Conservation (phyloP, 2,888 invertebrate species). For the Melanostoma scalare region DNA sequence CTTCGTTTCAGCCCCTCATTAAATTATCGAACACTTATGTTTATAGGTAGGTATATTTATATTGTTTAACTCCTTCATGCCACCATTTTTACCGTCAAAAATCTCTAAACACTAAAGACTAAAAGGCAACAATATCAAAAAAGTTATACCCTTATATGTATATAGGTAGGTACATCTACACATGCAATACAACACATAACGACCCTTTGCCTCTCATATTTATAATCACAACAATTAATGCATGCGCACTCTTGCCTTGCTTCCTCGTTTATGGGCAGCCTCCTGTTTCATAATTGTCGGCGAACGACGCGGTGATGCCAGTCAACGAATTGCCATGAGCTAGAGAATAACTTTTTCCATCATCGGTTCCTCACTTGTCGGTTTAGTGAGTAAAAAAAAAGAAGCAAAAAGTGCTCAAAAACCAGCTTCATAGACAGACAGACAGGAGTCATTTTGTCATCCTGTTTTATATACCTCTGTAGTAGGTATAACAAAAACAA, state of each 20-base stretch:
- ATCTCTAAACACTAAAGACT: constrained; percentile 31
- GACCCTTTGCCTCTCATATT: constrained; percentile 40
- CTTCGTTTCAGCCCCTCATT: no score
- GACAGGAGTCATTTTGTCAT: constrained; percentile 51
- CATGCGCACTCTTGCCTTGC: constrained; percentile 68
- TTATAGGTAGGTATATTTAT: no score
- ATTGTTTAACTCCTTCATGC: not conserved
- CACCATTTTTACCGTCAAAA: constrained; percentile 58
- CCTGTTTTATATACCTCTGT: constrained; percentile 16
- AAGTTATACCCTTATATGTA: not conserved
- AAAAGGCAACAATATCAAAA: constrained; percentile 16
- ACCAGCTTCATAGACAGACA: constrained; percentile 7
- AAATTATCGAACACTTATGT: no score
- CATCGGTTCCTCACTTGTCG: constrained; percentile 27
- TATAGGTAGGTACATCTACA: constrained; percentile 29
- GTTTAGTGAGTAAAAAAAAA: constrained; percentile 6
- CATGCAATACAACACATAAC: constrained; percentile 40
- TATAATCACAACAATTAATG: constrained; percentile 69
- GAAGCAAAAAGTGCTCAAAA: constrained; percentile 19
- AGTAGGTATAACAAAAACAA: not conserved
- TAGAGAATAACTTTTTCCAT: constrained; percentile 57
- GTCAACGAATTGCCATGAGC: constrained; percentile 63
- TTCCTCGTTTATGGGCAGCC: constrained; percentile 62
- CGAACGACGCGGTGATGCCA: constrained; percentile 18
- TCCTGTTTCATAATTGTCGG: constrained; percentile 65